Base-by-base conservation (phyloP, 2,888 invertebrate species). In the Mythimna lalbum region DNA sequence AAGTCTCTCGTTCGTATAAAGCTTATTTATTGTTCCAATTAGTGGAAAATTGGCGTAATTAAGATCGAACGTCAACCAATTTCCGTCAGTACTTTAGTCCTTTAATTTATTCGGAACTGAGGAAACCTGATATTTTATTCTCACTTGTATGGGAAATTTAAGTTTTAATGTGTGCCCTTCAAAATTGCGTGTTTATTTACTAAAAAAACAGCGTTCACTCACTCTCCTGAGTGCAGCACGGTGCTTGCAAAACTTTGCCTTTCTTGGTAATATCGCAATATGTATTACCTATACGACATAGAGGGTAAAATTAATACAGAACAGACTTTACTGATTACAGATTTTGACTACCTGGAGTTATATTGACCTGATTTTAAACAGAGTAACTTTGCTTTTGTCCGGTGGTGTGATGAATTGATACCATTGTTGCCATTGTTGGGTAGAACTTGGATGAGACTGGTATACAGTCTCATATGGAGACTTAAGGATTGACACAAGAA, bases 211-310 rank as follows among this genome's bases (percentile, higher is more conserved):
- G 83, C 53, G 27, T 39, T 56, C 61, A 52, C 50, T 87, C 88
- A 76, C 72, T 83, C 65, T 83, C 62, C 66, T 72, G 76, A 76
- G 75, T 75, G 82, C 82, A 79, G 78, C 82, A 84, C 82, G 77
- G 81, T 84, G 88, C 88, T 91, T 88, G 90, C 88, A 88, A 92
- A 94, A 94, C 89, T 94, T 94, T 83, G 78, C 90, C 93, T 90
- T 89, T 93, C 91, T 92, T 88, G 82, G 90, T 88, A 84, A 93
- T 91, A 94, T 92, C 85, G 89, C 88, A 89, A 91, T 91, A 92
- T 90, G 89, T 91, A 89, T 88, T 89, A 86, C 86, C 85, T 82
- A 80, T 81, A 74, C 61, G n/a, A 80, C 83, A 92, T 89, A 92
- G 86, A 87, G 27, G 74, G 55, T 43, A 17, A 49, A 77, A 65